Evolutionary conservation across 37 sponge, comb jelly and placozoan species (phyloP).

Genomic region (Chondrilla cf. caribensis): DNA sequence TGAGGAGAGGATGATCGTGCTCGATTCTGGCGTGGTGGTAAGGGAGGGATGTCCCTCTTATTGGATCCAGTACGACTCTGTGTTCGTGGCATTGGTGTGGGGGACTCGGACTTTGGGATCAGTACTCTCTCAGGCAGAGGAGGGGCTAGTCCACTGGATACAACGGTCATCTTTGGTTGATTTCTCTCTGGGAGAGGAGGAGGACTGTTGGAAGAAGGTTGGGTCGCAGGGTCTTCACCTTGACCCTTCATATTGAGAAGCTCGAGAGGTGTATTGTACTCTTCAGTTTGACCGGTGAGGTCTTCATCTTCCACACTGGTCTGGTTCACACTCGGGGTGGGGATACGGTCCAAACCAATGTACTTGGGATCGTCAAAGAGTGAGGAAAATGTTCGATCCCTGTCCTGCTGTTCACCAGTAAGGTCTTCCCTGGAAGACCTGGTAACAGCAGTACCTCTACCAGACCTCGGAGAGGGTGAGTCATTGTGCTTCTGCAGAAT

Average conservation of each 20-base stretch:
- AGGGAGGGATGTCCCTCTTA: conserved; percentile 16
- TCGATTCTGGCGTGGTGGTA: conserved; percentile 40
- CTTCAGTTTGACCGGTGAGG: background rate
- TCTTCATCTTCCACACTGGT: background rate
- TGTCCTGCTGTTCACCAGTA: background rate
- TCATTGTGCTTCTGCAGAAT: conserved; percentile 2
- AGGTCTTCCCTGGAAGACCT: background rate
- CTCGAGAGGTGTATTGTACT: background rate
- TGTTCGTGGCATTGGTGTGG: background rate
- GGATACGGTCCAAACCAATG: background rate
- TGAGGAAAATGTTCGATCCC: background rate
- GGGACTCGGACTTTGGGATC: background rate
- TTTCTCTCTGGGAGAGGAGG: conserved; percentile 10
- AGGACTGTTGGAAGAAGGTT: background rate
- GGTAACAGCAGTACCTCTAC: background rate
- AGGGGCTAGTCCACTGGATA: no score
- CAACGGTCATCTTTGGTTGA: background rate
- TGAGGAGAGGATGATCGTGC: background rate
- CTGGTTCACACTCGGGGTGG: background rate
- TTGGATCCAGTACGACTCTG: background rate
- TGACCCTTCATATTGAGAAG: background rate
- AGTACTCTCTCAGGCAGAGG: background rate
- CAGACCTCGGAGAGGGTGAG: background rate
- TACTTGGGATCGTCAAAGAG: conserved; percentile 18
- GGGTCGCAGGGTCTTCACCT: background rate